Base-by-base conservation (phyloP, 2,797 vertebrate genomes). In the Danio choprae region DNA sequence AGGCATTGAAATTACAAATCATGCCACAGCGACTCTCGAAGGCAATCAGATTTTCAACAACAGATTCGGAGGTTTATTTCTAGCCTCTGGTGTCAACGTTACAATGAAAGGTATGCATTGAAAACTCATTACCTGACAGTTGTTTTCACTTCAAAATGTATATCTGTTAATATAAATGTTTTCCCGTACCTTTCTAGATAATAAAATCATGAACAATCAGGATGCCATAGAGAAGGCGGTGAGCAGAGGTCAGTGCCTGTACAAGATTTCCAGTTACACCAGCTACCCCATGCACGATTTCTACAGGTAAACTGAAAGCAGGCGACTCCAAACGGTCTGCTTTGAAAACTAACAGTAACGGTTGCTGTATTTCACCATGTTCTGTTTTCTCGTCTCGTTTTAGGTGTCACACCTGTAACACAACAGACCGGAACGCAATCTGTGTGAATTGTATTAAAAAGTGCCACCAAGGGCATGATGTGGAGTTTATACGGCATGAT, bases 221-320 rank as follows among this genome's bases (percentile, higher is more conserved):
- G 98, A 99, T 90, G 98, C 98, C 91, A 99, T 99, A 94, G 98
- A 99, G 90, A 99, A 99, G 93, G 98, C 98, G 90, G 98, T 99
- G 91, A 99, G 96, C 92, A 96, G 98, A 97, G 98, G 98, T 94
- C 98, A 99, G 92, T 99, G 98, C 93, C 94, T 99, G 92, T 99
- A 99, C 91, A 99, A 99, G 95, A 99, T 99, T 93, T 99, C 98
- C 83, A 99, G 98, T 95, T 99, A 99, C 90, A 99, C 98, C 96
- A 99, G 98, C 95, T 99, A 99, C 86, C 98, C 98, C 85, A 99
- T 99, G 98, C 98, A 99, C 92, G 98, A 99, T 93, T 99, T 99
- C 93, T 99, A 99, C 97, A 99, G 98, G 98, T 99, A 97, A 80
- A 16, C 50, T n/a, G 68, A 79, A 79, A 13, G 67, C 68, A 36